Percentiles rank a stretch among this genome's conserved stretches.
phyloP scores from a whole-genome alignment of 2,113 vertebrate genomes.

The Prionailurus bengalensis region DNA sequence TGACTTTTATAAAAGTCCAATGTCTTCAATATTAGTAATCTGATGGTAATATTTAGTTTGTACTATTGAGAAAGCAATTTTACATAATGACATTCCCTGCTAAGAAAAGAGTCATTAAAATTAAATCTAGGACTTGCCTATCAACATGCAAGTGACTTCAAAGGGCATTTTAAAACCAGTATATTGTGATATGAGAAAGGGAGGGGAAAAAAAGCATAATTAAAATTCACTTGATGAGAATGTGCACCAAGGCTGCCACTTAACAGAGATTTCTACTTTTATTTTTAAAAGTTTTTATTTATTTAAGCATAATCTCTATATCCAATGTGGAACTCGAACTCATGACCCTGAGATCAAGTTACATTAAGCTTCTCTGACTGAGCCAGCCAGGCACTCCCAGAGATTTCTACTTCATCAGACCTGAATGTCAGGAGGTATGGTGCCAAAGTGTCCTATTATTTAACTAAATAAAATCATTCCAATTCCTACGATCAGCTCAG shows the following conservation, averaged over 20 bases:
- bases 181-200: conserved; percentile 45
- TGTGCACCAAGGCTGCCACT: conserved; percentile 66
- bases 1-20: not conserved
- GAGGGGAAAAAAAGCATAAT: conserved; percentile 64
- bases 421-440: not conserved
- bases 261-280: conserved; percentile 75
- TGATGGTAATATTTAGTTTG: not conserved
- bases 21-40: not conserved
- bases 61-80: conserved; percentile 25
- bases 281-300: not conserved
- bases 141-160: conserved; percentile 48
- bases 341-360: not conserved
- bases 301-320: not conserved
- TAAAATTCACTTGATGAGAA: conserved; percentile 81
- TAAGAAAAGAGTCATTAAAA: conserved; percentile 79
- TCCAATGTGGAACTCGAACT: not conserved
- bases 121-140: conserved; percentile 49
- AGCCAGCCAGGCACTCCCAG: not conserved
- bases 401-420: conserved; percentile 80
- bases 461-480: not conserved
- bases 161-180: not conserved
- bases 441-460: not conserved
- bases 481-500: not conserved
- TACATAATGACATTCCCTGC: conserved; percentile 29
- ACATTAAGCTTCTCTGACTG: not conserved